Evolutionary conservation across 1,140 invertebrate species (phyloP), one percentile per base, ranked within the genome.

Genomic region (Triops longicaudatus): DNA sequence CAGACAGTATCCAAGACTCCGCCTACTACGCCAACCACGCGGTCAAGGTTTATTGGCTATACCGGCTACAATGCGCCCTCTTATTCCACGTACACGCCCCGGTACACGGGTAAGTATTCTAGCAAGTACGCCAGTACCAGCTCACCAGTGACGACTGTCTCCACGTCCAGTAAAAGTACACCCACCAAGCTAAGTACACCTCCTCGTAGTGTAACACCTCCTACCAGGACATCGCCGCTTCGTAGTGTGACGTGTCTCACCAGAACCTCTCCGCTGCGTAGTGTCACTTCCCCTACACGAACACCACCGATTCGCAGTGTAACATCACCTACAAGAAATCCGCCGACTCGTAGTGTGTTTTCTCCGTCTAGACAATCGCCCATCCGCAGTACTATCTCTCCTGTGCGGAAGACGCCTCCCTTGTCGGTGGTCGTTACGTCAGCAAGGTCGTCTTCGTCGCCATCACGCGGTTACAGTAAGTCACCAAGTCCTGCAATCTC

Each of bases 1-100:
- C 50, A 63, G 50, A 17, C 50, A 17, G 9, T 63, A 17, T 14
- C 50, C 50, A 63, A 63, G 10, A 63, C 50, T 2, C 50, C 50
- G 17, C 50, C 50, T 63, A 63, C 6, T 17, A 63, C 50, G 0
- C 50, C 50, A n/a, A 63, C 50, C 50, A 63, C 50, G 50, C 50
- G 50, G 1, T 43, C 74, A 26, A 12, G 78, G n/a, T 78, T 78
- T 43, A 43, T 78, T n/a, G 78, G 78, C n/a, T 78, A 78, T 72
- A 76, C 78, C 1, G 78, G 78, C 12, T 78, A 78, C 26, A 27
- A 41, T 6, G 63, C 74, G 1, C 71, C 78, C 27, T n/a, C 63
- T 26, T 78, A 78, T 17, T 31, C 74, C 22, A 41, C 71, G 26
- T 77, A 50, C 22, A 44, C 74, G 9, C 71, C 78, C 2, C 77